Evolutionary conservation across 2,113 vertebrate species (phyloP).

Genomic region (Carassius gibelio): DNA sequence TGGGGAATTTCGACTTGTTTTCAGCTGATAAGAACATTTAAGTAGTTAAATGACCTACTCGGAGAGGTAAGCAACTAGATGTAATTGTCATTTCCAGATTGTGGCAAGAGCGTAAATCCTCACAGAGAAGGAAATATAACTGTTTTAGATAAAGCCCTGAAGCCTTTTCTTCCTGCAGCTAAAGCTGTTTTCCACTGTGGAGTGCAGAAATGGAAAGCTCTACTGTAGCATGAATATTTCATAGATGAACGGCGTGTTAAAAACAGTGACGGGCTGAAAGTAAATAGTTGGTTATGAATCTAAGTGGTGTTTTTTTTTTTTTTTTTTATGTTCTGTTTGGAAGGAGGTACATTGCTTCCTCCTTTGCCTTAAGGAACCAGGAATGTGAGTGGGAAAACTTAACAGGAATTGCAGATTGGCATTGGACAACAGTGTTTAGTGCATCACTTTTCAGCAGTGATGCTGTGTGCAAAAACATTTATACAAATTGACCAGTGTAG

Average conservation of each 20-base stretch:
- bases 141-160: slow-evolving; percentile 21
- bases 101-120: background rate
- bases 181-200: background rate
- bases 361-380: background rate
- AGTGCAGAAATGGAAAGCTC: slow-evolving; percentile 26
- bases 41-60: slow-evolving; percentile 18
- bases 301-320: background rate
- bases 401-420: background rate
- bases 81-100: background rate
- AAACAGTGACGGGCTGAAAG: slow-evolving; percentile 3
- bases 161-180: background rate
- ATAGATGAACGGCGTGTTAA: slow-evolving; percentile 31
- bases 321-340: background rate
- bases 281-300: slow-evolving; percentile 14
- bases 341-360: background rate
- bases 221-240: slow-evolving; percentile 33
- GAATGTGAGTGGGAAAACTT: background rate
- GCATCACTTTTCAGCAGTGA: background rate
- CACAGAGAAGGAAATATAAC: background rate
- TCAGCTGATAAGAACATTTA: slow-evolving; percentile 31
- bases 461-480: background rate
- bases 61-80: slow-evolving; percentile 12
- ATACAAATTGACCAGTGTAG: background rate
- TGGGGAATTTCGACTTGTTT: slow-evolving; percentile 32
- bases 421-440: background rate